These are phyloP conservation scores for Mus spretus DNA, from an alignment of 2,797 vertebrate species.

Conservation along the genomic window DNA sequence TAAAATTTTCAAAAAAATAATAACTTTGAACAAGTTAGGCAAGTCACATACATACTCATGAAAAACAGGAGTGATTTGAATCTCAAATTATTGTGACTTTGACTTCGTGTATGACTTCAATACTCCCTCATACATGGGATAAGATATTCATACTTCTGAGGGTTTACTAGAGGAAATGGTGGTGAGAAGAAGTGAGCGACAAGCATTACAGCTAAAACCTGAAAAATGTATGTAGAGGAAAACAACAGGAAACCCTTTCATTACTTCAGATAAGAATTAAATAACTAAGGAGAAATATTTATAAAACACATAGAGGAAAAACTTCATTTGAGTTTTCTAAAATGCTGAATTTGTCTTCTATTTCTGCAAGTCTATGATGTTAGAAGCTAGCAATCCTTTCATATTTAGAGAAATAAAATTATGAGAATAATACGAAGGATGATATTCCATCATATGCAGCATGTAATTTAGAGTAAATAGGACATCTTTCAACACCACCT, in stretches of 20 bases:
- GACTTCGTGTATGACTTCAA: not conserved
- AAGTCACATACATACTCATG: not conserved
- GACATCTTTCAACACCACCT: constrained; percentile 17
- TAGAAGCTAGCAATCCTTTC: constrained; percentile 21
- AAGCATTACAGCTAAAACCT: not conserved
- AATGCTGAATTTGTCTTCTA: constrained; percentile 47
- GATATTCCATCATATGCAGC: constrained; percentile 23
- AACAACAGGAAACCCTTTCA: constrained; percentile 13
- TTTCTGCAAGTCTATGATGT: constrained; percentile 41
- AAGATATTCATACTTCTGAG: not conserved
- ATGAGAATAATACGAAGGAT: constrained; percentile 26
- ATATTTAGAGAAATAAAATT: constrained; percentile 57
- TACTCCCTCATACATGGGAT: not conserved
- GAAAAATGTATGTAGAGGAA: not conserved
- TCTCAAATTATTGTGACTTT: not conserved
- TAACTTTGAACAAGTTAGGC: not conserved
- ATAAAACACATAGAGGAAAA: constrained; percentile 10
- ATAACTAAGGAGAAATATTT: constrained; percentile 25
- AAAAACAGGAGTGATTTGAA: not conserved
- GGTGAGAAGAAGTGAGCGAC: not conserved
- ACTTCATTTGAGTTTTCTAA: constrained; percentile 53
- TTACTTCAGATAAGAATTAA: not conserved
- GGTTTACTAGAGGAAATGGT: not conserved
- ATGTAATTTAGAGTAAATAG: not conserved
- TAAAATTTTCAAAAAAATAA: not conserved